A percentile compares a stretch with the other conserved stretches of the same genome.
These are phyloP conservation scores for Aphelenchoides besseyi DNA, from an alignment of 1,140 invertebrate species.

Conservation along the genomic window DNA sequence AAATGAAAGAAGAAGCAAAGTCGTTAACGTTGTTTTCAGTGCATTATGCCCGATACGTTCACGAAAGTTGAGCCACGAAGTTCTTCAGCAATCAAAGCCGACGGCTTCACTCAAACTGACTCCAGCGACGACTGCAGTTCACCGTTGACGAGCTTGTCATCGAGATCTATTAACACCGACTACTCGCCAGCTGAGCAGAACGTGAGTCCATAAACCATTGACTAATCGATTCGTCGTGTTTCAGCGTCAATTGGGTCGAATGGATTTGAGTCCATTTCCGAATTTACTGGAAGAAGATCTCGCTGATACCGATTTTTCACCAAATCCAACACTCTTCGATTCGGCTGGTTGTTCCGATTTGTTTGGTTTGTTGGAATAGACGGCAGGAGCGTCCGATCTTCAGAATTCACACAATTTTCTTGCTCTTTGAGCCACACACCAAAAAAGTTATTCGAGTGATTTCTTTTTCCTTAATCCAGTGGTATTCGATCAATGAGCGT, in stretches of 20 bases:
- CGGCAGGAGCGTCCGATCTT: no score
- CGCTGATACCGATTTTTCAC: conserved; percentile 18
- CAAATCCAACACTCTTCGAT: conserved; percentile 14
- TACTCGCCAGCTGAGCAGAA: conserved; percentile 21
- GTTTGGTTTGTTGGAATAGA: conserved; percentile 24
- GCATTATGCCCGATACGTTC: conserved; percentile 19
- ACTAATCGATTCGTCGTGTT: not conserved
- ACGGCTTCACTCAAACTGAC: conserved; percentile 21
- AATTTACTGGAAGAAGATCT: conserved; percentile 25
- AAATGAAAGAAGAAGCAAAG: not conserved
- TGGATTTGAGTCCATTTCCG: conserved; percentile 22
- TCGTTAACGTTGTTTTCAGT: conserved; percentile 12
- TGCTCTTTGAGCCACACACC: no score
- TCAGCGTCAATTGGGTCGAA: conserved; percentile 1
- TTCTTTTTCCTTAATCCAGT: no score
- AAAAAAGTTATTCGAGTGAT: no score
- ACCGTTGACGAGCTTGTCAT: conserved; percentile 25
- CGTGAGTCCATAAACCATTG: not conserved
- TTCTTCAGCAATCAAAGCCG: not conserved
- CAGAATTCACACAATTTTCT: not conserved
- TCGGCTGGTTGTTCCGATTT: conserved; percentile 29
- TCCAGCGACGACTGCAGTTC: conserved; percentile 27
- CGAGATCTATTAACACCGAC: conserved; percentile 24
- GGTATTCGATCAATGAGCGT: no score
- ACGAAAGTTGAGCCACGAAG: conserved; percentile 15